A percentile compares a stretch with the other conserved stretches of the same genome.
phyloP scores from a whole-genome alignment of 2,888 invertebrate species.

The Bedellia somnulentella region DNA sequence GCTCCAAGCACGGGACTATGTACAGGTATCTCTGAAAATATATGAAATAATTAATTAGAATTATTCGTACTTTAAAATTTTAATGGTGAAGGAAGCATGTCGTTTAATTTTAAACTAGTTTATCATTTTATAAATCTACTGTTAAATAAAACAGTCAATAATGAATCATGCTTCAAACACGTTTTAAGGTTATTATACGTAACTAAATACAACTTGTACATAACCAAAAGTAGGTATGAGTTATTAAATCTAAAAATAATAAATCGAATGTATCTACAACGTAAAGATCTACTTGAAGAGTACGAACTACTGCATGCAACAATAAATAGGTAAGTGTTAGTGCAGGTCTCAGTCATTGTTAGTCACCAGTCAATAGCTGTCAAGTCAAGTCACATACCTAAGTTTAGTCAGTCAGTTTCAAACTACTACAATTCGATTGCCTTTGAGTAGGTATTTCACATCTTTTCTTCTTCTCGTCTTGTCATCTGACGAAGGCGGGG shows the following conservation, averaged over 20 bases:
- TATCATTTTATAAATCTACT: background rate
- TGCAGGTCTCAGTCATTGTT: background rate
- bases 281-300: background rate
- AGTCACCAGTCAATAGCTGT: background rate
- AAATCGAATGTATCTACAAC: background rate
- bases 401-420: constrained; percentile 25
- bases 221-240: background rate
- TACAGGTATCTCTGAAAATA: constrained; percentile 37
- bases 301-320: constrained; percentile 3
- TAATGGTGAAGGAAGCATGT: background rate
- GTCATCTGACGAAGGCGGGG: constrained; percentile 18
- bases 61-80: background rate
- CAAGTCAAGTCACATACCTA: constrained; percentile 8
- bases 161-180: background rate
- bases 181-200: background rate
- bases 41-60: background rate
- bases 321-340: constrained; percentile 2
- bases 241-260: background rate
- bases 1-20: constrained; percentile 27
- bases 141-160: background rate
- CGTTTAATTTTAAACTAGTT: background rate
- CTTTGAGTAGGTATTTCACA: constrained; percentile 43
- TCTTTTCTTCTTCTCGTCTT: constrained; percentile 32
- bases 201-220: background rate
- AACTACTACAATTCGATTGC: constrained; percentile 52